Conservation (phyloP, 2,888 invertebrate species). For the Cryptus armator region DNA sequence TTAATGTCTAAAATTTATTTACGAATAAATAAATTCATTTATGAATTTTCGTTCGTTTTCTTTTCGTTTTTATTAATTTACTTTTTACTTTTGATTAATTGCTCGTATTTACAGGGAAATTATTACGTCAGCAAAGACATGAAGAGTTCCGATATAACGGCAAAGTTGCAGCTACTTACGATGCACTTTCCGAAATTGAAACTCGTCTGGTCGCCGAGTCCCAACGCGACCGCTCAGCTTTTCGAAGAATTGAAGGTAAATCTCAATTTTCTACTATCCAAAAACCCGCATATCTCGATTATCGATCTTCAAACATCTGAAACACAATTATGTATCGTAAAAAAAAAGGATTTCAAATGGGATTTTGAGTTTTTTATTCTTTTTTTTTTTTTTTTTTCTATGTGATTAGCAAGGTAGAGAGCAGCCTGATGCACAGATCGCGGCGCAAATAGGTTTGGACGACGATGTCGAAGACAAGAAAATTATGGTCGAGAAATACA, state of each 20-base stretch:
- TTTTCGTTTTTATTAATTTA: neutral
- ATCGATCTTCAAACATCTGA: no score
- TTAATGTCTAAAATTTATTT: no score
- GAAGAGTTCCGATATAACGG: slow-evolving; percentile 92
- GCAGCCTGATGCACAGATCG: slow-evolving; percentile 92
- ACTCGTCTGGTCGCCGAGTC: slow-evolving; percentile 98
- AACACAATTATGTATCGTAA: no score
- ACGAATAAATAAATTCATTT: no score
- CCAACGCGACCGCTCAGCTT: slow-evolving; percentile 97
- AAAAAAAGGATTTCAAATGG: no score
- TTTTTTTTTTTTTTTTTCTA: slow-evolving; percentile 36
- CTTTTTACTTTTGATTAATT: neutral
- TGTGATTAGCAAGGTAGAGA: slow-evolving; percentile 89
- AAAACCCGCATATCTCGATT: no score
- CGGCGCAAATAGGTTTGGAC: slow-evolving; percentile 90
- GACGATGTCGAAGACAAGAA: slow-evolving; percentile 86
- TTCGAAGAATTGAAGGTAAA: slow-evolving; percentile 96
- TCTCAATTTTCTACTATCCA: neutral
- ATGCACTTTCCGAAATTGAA: slow-evolving; percentile 97
- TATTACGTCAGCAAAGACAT: slow-evolving; percentile 92
- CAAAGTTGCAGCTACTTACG: slow-evolving; percentile 96
- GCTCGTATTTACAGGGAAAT: slow-evolving; percentile 88
- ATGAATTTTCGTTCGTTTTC: no score
- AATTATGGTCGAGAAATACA: slow-evolving; percentile 88
- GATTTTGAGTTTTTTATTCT: neutral